Evolutionary conservation across 2,113 vertebrate species (phyloP).

Genomic region (Oryzias woworae): DNA sequence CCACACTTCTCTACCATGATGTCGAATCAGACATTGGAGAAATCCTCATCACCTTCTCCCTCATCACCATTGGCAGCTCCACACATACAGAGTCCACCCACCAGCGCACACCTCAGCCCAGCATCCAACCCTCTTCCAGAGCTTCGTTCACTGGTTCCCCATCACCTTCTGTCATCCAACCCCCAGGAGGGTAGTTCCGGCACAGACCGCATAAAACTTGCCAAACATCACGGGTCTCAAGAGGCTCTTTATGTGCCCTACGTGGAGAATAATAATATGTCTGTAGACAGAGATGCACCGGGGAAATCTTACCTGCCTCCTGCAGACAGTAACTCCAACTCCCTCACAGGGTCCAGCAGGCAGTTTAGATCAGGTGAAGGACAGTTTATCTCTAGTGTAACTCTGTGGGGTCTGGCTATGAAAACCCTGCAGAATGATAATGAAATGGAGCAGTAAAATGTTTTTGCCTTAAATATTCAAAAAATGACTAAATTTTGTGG

Average conservation of each 20-base stretch:
- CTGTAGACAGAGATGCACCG: conserved; percentile 37
- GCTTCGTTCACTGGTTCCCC: conserved; percentile 71
- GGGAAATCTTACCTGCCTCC: conserved; percentile 56
- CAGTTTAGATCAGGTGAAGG: conserved; percentile 77
- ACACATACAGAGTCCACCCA: conserved; percentile 38
- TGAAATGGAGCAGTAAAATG: conserved; percentile 82
- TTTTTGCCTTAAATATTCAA: not conserved
- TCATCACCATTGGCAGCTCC: conserved; percentile 31
- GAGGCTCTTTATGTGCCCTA: conserved; percentile 60
- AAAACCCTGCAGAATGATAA: conserved; percentile 92
- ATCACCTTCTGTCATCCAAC: conserved; percentile 58
- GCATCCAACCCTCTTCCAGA: conserved; percentile 77
- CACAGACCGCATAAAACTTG: conserved; percentile 67
- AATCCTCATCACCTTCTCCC: conserved; percentile 35
- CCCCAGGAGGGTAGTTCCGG: conserved; percentile 67
- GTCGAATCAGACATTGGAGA: conserved; percentile 49
- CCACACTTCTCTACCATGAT: conserved; percentile 71
- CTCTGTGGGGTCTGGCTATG: conserved; percentile 91
- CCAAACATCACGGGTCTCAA: conserved; percentile 65
- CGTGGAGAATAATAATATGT: conserved; percentile 49
- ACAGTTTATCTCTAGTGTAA: conserved; percentile 89
- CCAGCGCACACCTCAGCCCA: conserved; percentile 66
- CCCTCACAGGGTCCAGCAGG: conserved; percentile 68
- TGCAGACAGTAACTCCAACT: conserved; percentile 71
- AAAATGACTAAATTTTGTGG: not conserved